Conservation (phyloP, 2,888 invertebrate genomes). For the Ennomos erosarius region DNA sequence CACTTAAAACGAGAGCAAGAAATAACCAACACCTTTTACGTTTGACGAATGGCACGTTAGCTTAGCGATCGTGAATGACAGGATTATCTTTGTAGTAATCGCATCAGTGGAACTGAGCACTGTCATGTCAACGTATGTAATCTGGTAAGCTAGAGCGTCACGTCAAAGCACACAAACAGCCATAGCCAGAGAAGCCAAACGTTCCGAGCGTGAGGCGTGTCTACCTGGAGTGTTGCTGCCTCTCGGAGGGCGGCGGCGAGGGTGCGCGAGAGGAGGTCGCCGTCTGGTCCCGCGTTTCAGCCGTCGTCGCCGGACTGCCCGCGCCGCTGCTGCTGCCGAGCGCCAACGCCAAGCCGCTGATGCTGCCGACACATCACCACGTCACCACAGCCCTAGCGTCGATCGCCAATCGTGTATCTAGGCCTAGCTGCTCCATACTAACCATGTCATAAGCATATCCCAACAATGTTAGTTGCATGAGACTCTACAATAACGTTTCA, state of each 20-base stretch:
- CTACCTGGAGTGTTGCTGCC: conserved; percentile 83
- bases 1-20: conserved; percentile 55
- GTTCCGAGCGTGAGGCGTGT: conserved; percentile 75
- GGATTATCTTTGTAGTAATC: conserved; percentile 14
- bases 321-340: conserved; percentile 80
- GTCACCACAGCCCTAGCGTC: conserved; percentile 81
- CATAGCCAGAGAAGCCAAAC: conserved; percentile 73
- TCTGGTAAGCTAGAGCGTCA: conserved; percentile 52
- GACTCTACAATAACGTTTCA: background rate
- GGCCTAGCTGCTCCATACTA: conserved; percentile 75
- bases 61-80: conserved; percentile 43
- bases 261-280: conserved; percentile 77
- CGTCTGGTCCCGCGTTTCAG: conserved; percentile 68
- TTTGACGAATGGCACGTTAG: conserved; percentile 58
- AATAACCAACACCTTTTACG: conserved; percentile 69
- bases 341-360: conserved; percentile 85
- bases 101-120: background rate
- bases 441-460: conserved; percentile 28
- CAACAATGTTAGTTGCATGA: conserved; percentile 29
- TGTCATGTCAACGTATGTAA: conserved; percentile 12
- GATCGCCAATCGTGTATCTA: conserved; percentile 50
- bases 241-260: conserved; percentile 77
- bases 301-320: conserved; percentile 68
- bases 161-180: conserved; percentile 57
- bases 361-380: conserved; percentile 84